phyloP scores from a whole-genome alignment of 2,797 vertebrate genomes.

The Manis javanica region DNA sequence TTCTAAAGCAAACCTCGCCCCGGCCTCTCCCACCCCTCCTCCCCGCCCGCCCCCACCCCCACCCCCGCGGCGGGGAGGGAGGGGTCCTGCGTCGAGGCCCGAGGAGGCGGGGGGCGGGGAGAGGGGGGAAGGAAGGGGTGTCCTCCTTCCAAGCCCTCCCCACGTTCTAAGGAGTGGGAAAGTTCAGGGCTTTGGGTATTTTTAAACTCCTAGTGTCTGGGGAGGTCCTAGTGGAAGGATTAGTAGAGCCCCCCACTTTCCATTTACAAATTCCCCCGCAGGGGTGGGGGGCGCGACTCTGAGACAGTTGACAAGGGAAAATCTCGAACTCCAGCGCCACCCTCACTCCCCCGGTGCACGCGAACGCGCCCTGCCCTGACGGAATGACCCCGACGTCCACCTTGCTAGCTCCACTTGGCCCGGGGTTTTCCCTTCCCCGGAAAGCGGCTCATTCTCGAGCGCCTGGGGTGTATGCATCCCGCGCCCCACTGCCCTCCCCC shows the following conservation, averaged over 20 bases:
- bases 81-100: neutral
- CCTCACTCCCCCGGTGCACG: neutral
- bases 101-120: constrained; percentile 29
- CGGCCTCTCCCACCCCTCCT: constrained; percentile 20
- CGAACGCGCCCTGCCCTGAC: neutral
- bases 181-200: constrained; percentile 58
- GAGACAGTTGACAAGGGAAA: neutral
- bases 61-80: constrained; percentile 42
- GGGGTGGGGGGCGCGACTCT: neutral
- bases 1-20: constrained; percentile 67
- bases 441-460: constrained; percentile 68
- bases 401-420: neutral
- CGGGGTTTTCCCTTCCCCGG: constrained; percentile 66
- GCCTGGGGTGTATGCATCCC: constrained; percentile 80
- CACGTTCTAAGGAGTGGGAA: neutral
- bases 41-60: constrained; percentile 60
- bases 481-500: constrained; percentile 16
- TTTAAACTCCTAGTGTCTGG: constrained; percentile 64
- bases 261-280: constrained; percentile 46
- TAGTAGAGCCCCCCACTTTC: neutral
- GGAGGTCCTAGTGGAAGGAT: neutral
- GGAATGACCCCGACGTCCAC: neutral
- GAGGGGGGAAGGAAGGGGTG: neutral
- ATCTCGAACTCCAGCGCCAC: neutral
- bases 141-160: constrained; percentile 55